A percentile compares a stretch with the other conserved stretches of the same genome.
Conservation (phyloP, 1,140 invertebrate species). For the Myzus persicae region DNA sequence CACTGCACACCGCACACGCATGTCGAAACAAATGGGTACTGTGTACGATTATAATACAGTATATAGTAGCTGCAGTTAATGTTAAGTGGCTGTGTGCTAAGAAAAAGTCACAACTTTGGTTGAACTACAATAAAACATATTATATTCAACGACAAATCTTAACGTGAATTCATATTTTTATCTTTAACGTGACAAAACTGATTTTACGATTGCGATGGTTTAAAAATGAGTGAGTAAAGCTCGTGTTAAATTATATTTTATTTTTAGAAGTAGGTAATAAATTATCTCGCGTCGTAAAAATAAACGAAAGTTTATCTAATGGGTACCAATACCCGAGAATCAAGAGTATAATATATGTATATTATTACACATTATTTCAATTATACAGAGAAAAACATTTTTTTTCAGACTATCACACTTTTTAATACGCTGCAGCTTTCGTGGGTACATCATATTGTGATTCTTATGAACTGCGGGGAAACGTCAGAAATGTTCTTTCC, state of each 20-base stretch:
- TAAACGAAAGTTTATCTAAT: neutral
- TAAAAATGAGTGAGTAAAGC: neutral
- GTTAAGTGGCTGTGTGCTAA: neutral
- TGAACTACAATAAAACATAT: neutral
- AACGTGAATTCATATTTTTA: neutral
- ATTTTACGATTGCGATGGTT: neutral
- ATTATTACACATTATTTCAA: neutral
- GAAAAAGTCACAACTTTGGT: neutral
- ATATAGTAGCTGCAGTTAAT: too few relatives aligned
- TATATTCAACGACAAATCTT: neutral
- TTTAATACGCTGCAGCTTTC: neutral
- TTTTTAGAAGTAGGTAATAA: slow-evolving; percentile 34
- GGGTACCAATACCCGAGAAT: neutral
- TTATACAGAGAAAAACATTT: neutral
- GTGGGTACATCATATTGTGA: neutral
- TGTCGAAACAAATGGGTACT: neutral
- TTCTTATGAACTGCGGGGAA: neutral
- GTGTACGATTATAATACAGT: too few relatives aligned
- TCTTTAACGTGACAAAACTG: neutral
- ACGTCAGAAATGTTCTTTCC: neutral
- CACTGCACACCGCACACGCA: neutral
- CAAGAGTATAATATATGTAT: neutral
- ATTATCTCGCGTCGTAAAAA: neutral
- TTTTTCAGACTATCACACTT: neutral
- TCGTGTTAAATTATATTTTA: neutral